A percentile compares a stretch with the other conserved stretches of the same genome.
Conservation (phyloP, 2,113 vertebrate species). For the Tenebrosternarchus preto region DNA sequence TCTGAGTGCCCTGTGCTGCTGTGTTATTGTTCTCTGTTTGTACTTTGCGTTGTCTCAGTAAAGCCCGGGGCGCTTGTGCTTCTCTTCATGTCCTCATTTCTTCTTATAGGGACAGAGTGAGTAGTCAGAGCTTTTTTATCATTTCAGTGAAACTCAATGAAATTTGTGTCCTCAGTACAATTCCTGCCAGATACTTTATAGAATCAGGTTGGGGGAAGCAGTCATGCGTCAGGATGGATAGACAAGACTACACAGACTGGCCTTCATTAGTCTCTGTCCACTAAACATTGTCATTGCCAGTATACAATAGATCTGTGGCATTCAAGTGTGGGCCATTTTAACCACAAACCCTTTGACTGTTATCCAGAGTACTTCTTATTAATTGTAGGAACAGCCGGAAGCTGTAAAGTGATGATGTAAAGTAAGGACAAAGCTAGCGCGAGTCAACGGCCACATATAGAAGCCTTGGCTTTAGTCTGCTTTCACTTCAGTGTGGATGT, state of each 20-base stretch:
- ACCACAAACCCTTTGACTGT: background rate
- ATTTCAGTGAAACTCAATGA: too few relatives aligned
- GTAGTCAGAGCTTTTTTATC: too few relatives aligned
- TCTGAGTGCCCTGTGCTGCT: too few relatives aligned
- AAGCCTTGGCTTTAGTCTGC: slow-evolving; percentile 34
- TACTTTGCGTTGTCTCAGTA: too few relatives aligned
- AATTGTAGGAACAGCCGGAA: slow-evolving; percentile 32
- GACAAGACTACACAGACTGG: background rate
- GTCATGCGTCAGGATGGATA: background rate
- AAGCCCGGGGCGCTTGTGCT: too few relatives aligned
- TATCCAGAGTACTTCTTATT: slow-evolving; percentile 34
- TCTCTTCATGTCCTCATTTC: too few relatives aligned
- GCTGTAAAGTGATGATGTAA: slow-evolving; percentile 18
- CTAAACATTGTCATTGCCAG: background rate
- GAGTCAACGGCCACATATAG: slow-evolving; percentile 42
- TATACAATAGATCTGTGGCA: slow-evolving; percentile 12
- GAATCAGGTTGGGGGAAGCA: too few relatives aligned
- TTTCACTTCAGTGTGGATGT: slow-evolving; percentile 11
- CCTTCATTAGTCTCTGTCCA: background rate
- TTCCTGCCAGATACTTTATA: background rate
- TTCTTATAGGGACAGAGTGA: too few relatives aligned
- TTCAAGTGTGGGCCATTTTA: slow-evolving; percentile 13
- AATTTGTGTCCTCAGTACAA: background rate
- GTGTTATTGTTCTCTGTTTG: too few relatives aligned
- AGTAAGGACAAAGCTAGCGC: slow-evolving; percentile 43